Evolutionary conservation across 2,113 vertebrate species (phyloP).

Genomic region (Pseudorasbora parva): DNA sequence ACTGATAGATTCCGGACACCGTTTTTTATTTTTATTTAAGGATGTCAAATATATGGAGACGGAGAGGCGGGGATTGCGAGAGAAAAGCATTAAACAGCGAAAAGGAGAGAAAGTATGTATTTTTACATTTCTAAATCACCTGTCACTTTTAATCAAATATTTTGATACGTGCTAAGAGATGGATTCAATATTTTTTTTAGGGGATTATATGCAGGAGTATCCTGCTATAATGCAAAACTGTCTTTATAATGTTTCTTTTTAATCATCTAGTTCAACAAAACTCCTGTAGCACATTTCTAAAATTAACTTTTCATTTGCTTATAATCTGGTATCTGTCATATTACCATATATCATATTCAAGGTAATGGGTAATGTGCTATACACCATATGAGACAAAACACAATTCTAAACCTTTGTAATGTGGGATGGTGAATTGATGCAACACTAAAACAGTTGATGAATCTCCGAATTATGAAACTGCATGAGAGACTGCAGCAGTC

Average conservation of each 20-base stretch:
- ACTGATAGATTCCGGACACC: neutral
- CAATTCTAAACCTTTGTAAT: conserved; percentile 1
- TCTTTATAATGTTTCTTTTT: neutral
- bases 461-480: conserved; percentile 29
- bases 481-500: conserved; percentile 1
- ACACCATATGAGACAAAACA: conserved; percentile 21
- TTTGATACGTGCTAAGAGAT: neutral
- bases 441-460: conserved; percentile 9
- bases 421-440: conserved; percentile 24
- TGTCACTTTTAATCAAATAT: conserved; percentile 11
- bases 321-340: conserved; percentile 18
- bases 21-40: neutral
- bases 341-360: conserved; percentile 27
- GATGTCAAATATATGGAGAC: neutral
- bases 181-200: neutral
- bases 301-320: conserved; percentile 30
- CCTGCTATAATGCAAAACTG: neutral
- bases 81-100: neutral
- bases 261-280: neutral
- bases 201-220: neutral
- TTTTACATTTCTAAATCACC: neutral
- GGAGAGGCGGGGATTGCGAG: neutral
- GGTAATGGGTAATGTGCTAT: conserved; percentile 24
- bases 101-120: neutral
- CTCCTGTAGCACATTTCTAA: neutral